phyloP scores from a whole-genome alignment of 1,140 invertebrate species.

The Chionoecetes opilio region DNA sequence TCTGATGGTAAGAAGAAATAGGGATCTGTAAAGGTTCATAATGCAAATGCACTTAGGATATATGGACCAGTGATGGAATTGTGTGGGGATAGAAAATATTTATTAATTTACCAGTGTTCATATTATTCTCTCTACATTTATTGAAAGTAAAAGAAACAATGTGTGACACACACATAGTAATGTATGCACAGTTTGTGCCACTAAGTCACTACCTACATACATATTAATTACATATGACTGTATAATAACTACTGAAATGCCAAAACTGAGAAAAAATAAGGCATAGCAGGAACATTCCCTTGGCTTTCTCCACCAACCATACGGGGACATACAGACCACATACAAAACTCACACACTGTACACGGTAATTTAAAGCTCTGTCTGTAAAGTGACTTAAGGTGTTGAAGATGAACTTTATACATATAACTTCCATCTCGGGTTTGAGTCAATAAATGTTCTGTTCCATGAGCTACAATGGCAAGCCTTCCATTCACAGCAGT shows the following conservation, averaged over 20 bases:
- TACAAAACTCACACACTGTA: constrained; percentile 74
- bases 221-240: constrained; percentile 42
- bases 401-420: constrained; percentile 1
- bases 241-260: background rate
- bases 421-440: background rate
- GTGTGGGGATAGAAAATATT: constrained; percentile 30
- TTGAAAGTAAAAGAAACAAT: constrained; percentile 31
- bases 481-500: constrained; percentile 30
- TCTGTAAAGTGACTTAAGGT: constrained; percentile 63
- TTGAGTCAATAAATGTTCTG: constrained; percentile 37
- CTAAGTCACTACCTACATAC: constrained; percentile 36
- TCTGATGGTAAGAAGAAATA: no score
- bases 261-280: constrained; percentile 53
- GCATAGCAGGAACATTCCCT: constrained; percentile 75
- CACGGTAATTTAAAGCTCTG: constrained; percentile 61
- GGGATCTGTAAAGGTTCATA: no score
- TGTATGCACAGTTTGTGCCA: constrained; percentile 18
- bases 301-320: constrained; percentile 64
- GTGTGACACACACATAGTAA: constrained; percentile 18
- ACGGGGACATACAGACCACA: constrained; percentile 64
- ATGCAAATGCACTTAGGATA: no score
- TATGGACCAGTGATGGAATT: background rate
- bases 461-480: constrained; percentile 6
- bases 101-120: constrained; percentile 30
- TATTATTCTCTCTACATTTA: constrained; percentile 31